Conservation (phyloP, 2,888 invertebrate species). For the Dendrolimus houi region DNA sequence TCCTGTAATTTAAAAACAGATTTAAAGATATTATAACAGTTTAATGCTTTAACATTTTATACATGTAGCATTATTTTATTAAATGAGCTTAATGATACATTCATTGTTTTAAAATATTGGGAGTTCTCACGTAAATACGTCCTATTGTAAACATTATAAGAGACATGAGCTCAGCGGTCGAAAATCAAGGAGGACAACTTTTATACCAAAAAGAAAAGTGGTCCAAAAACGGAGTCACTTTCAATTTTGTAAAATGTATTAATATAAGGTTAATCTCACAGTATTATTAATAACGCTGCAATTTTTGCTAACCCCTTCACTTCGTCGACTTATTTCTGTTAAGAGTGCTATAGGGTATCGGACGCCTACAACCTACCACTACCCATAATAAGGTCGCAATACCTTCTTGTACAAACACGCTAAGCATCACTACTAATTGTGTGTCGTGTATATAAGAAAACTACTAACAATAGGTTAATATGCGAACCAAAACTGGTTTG, state of each 20-base stretch:
- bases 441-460: not conserved
- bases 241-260: conserved; percentile 26
- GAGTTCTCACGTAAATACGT: not conserved
- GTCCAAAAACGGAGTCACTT: conserved; percentile 33
- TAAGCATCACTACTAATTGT: not conserved
- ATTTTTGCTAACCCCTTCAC: not conserved
- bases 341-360: not conserved
- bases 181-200: conserved; percentile 25
- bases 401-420: not conserved
- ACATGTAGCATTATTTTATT: too few relatives aligned
- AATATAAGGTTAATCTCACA: not conserved
- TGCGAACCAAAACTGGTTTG: conserved; percentile 15
- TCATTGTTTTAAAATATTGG: conserved; percentile 19
- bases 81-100: not conserved
- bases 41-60: too few relatives aligned
- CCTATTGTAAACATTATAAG: not conserved
- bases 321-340: not conserved
- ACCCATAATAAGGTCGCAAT: not conserved
- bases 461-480: conserved; percentile 7
- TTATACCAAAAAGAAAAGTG: conserved; percentile 32
- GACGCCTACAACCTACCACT: not conserved
- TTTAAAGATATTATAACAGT: too few relatives aligned
- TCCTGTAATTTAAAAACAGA: too few relatives aligned
- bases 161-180: not conserved
- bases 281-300: not conserved